These are phyloP conservation scores for Ochotona curzoniae DNA, from an alignment of 2,113 vertebrate species.

Conservation along the genomic window DNA sequence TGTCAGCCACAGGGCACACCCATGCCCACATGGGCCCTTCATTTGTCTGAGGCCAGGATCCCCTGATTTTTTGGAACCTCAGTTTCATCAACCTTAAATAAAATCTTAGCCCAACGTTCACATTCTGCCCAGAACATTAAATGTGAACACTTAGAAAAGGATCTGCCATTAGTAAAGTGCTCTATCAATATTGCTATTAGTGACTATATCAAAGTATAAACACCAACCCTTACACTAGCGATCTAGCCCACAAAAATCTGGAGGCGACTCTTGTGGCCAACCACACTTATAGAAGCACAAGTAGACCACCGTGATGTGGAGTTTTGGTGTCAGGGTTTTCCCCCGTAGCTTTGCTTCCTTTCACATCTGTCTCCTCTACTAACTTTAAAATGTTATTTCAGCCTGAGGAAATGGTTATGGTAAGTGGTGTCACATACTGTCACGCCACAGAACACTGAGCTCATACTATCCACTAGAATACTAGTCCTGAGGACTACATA, in stretches of 20 bases:
- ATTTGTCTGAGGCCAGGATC: neutral
- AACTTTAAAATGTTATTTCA: slow-evolving; percentile 50
- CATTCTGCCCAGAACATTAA: neutral
- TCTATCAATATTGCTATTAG: slow-evolving; percentile 40
- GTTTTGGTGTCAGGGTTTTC: slow-evolving; percentile 42
- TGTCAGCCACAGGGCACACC: neutral
- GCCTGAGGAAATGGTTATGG: slow-evolving; percentile 36
- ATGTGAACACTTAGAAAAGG: slow-evolving; percentile 57
- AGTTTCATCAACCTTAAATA: slow-evolving; percentile 7
- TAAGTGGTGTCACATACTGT: neutral
- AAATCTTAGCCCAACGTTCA: slow-evolving; percentile 8
- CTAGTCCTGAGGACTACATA: neutral
- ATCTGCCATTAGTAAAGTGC: slow-evolving; percentile 44
- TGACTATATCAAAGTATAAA: slow-evolving; percentile 56
- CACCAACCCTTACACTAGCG: slow-evolving; percentile 49
- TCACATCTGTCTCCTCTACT: slow-evolving; percentile 58
- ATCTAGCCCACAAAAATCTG: slow-evolving; percentile 65
- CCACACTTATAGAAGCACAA: slow-evolving; percentile 56
- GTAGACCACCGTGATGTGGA: slow-evolving; percentile 56
- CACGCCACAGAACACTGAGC: slow-evolving; percentile 6
- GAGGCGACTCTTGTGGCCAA: slow-evolving; percentile 59
- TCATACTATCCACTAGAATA: neutral
- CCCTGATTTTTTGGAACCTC: neutral
- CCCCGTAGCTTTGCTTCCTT: neutral
- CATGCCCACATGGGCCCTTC: neutral